Base-by-base conservation (phyloP, 2,797 vertebrate species). In the Macropodus opercularis region DNA sequence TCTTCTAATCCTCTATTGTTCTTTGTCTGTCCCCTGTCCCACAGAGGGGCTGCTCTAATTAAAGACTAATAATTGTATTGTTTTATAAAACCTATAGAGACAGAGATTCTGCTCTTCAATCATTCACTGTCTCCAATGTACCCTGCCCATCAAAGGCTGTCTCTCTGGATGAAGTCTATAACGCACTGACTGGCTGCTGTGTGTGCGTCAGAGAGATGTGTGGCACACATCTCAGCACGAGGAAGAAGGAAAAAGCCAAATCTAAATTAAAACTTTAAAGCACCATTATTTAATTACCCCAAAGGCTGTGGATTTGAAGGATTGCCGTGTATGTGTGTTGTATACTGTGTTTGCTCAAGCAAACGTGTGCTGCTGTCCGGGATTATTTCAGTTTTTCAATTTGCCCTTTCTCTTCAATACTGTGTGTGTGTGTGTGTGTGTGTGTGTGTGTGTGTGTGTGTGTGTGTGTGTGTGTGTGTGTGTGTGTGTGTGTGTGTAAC, bases 201-300 rank as follows among this genome's bases (percentile, higher is more conserved):
- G 49, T 10, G 52, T 19, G 41, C 23, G 73, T n/a, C 48, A 29
- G 58, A 18, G 17, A 17, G 11, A 31, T 61, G 90, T 89, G 89
- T 66, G 80, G 87, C 90, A 90, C 92, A 92, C 92, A 92, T 89
- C 92, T 92, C 92, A 92, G 89, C 87, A 89, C 84, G 84, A 68
- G 58, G 63, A 69, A 48, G 74, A 78, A 79, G 69, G 56, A 77
- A 83, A 83, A 67, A 40, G 63, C 48, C 56, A 94, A 94, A 94
- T 95, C 92, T 93, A 95, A 98, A 98, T 97, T 96, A 96, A 96
- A 98, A 97, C 94, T 96, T 97, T 96, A 95, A 98, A 96, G 88
- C 93, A 93, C 93, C 91, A 93, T 96, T 96, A 98, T 98, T 98
- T 96, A 96, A 98, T 98, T 97, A 97, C 94, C 94, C 95, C 93